A percentile compares a stretch with the other conserved stretches of the same genome.
These are phyloP conservation scores for Kryptolebias marmoratus DNA, from an alignment of 2,113 vertebrate genomes.

Conservation along the genomic window DNA sequence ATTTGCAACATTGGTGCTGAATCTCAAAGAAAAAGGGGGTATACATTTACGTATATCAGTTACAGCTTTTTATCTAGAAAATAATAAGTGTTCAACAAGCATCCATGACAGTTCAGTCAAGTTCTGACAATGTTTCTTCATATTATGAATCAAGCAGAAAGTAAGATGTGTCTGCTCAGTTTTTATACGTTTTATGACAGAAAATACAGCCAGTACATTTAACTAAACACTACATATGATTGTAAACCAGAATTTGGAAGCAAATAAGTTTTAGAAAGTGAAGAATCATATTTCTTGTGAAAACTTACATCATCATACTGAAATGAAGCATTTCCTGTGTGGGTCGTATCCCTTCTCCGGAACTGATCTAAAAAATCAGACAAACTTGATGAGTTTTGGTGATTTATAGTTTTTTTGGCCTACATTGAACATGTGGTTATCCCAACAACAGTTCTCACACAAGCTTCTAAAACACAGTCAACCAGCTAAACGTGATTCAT, in stretches of 20 bases:
- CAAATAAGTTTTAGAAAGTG: neutral
- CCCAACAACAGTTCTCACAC: neutral
- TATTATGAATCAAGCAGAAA: no score
- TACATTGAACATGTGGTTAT: no score
- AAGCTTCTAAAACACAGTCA: neutral
- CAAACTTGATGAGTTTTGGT: neutral
- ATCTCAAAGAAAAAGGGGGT: neutral
- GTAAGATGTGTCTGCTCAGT: no score
- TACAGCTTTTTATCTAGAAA: no score
- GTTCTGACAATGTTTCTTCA: no score
- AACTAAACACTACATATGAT: neutral
- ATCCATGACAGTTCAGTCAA: no score
- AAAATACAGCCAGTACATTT: no score
- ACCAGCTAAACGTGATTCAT: no score
- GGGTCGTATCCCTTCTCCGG: conserved; percentile 85
- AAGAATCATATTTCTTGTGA: neutral
- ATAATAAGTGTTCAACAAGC: no score
- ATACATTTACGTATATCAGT: no score
- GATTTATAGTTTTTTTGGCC: no score
- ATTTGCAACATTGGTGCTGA: neutral
- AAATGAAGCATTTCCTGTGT: conserved; percentile 88
- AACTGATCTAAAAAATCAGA: conserved; percentile 84
- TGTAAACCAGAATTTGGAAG: neutral
- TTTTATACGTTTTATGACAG: no score
- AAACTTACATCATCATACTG: conserved; percentile 93